Evolutionary conservation across 2,888 invertebrate species (phyloP).

Genomic region (Agapetus fuscipes): DNA sequence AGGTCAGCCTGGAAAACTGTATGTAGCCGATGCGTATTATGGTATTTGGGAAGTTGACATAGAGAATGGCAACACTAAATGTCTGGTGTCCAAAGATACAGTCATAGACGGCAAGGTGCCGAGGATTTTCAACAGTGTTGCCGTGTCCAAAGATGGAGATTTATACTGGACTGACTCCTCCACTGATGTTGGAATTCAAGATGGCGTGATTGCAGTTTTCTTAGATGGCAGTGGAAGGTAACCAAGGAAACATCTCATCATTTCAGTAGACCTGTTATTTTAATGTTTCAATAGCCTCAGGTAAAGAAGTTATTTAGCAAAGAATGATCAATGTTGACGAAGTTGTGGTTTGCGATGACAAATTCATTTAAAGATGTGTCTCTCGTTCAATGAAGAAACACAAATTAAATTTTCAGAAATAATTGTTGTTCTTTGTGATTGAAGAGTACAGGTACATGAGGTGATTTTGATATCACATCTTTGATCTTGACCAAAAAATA

Average conservation of each 20-base stretch:
- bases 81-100: slow-evolving; percentile 54
- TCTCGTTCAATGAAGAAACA: too few relatives aligned
- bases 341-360: too few relatives aligned
- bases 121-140: slow-evolving; percentile 64
- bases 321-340: too few relatives aligned
- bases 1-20: slow-evolving; percentile 52
- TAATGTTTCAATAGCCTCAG: not conserved
- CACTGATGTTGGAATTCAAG: slow-evolving; percentile 59
- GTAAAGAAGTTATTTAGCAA: too few relatives aligned
- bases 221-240: slow-evolving; percentile 82
- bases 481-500: too few relatives aligned
- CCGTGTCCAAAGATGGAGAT: slow-evolving; percentile 67
- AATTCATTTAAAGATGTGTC: too few relatives aligned
- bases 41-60: slow-evolving; percentile 83
- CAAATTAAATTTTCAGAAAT: too few relatives aligned
- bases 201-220: slow-evolving; percentile 56
- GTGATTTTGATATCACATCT: too few relatives aligned
- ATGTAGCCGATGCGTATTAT: slow-evolving; percentile 79
- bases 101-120: slow-evolving; percentile 60
- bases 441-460: too few relatives aligned
- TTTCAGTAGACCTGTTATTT: too few relatives aligned
- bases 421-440: too few relatives aligned
- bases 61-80: slow-evolving; percentile 55
- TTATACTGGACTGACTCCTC: slow-evolving; percentile 88
- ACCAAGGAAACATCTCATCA: slow-evolving; percentile 5